Evolutionary conservation across 2,797 vertebrate genomes (phyloP), one percentile per base, ranked within the genome.

Genomic region (Acropternis orthonyx): DNA sequence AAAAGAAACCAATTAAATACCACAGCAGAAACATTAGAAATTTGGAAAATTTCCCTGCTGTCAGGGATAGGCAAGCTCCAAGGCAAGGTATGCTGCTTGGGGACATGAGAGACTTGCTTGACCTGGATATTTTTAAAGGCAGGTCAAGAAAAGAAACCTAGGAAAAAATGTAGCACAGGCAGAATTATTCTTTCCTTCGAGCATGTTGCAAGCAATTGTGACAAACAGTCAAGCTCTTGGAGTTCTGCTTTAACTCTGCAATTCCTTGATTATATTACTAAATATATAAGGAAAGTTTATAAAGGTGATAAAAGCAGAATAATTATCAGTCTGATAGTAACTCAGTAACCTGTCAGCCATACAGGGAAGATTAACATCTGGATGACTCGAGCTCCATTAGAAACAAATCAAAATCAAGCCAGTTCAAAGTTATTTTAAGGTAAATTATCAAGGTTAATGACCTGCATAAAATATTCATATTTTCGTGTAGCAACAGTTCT

Each of bases 391-490:
- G n/a, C 39, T 52, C 56, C 65, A 88, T 82, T 92, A 92, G 56
- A 93, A 94, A 91, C 49, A 80, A 91, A 92, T 74, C 44, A 92
- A 96, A 92, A 91, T 94, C 84, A 87, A 87, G 54, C 21, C 24
- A 49, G 85, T 91, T 77, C 81, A 82, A 79, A 92, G 68, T 95
- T 96, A 76, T 93, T 95, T 91, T 93, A 95, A 92, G 68, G 68
- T 91, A 94, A 88, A 91, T 85, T 82, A 94, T 89, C 41, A 88
- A 78, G 89, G 69, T 90, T 95, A 95, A 88, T 75, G 54, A 88
- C 78, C 68, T 88, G 28, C 46, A 92, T 92, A 81, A 95, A 96
- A 96, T 93, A 96, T 95, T 94, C 20, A 79, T 89, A 80, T 74
- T 87, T 89, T 83, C 89, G 87, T 85, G 56, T 74, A 72, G 78